Conservation (phyloP, 2,888 invertebrate species). For the Tineola bisselliella region DNA sequence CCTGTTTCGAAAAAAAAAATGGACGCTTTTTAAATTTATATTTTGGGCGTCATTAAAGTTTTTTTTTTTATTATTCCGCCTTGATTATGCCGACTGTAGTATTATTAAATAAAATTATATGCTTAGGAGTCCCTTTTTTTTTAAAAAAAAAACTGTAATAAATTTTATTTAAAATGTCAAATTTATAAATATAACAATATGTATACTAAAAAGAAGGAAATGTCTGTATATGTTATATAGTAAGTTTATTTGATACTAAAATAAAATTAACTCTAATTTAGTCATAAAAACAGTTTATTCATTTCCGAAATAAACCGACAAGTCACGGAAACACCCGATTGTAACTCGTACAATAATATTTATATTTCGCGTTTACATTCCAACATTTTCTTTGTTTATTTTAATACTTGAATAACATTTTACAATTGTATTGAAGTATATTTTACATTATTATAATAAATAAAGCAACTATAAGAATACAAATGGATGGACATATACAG, state of each 20-base stretch:
- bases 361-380: neutral
- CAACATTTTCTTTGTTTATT: neutral
- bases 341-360: neutral
- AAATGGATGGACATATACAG: too few species aligned
- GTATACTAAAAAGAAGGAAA: too few species aligned
- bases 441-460: too few species aligned
- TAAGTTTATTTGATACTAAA: too few species aligned
- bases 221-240: too few species aligned
- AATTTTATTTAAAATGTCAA: too few species aligned
- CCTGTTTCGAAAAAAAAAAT: slow-evolving; percentile 10
- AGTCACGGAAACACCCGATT: neutral
- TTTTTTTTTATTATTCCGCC: neutral
- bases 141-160: too few species aligned
- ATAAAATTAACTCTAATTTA: too few species aligned
- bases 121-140: too few species aligned
- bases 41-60: neutral
- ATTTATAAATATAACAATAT: too few species aligned
- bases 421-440: neutral
- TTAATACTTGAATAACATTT: neutral
- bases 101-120: too few species aligned
- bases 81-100: neutral
- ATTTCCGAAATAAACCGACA: neutral
- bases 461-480: too few species aligned
- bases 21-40: neutral
- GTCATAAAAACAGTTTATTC: neutral